Conservation (phyloP, 37 sponge, comb jelly and placozoan species). For the Spongilla lacustris region DNA sequence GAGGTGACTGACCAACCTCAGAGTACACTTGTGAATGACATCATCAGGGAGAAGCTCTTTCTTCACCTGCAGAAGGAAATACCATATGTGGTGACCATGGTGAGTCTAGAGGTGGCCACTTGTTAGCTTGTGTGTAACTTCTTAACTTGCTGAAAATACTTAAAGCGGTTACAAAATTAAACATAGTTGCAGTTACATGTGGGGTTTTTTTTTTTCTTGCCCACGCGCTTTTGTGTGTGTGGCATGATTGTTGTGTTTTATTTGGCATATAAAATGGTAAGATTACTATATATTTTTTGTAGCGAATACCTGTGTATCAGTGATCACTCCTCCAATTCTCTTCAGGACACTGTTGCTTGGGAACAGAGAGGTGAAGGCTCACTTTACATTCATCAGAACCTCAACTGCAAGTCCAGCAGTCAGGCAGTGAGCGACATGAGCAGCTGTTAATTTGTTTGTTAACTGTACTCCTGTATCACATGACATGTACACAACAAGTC, state of each 20-base stretch:
- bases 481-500: slow-evolving; percentile 29
- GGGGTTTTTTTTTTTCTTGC: too few species aligned
- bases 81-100: slow-evolving; percentile 79
- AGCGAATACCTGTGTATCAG: not conserved
- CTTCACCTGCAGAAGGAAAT: slow-evolving; percentile 68
- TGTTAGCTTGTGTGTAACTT: too few species aligned
- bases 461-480: too few species aligned
- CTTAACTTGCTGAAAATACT: too few species aligned
- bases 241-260: too few species aligned
- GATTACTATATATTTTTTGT: not conserved
- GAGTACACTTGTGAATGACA: slow-evolving; percentile 60
- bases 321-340: not conserved
- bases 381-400: slow-evolving; percentile 53
- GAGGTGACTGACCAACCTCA: slow-evolving; percentile 22
- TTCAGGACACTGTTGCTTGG: slow-evolving; percentile 62
- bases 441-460: not conserved
- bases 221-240: too few species aligned
- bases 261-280: too few species aligned
- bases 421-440: slow-evolving; percentile 55
- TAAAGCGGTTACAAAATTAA: too few species aligned
- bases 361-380: slow-evolving; percentile 46
- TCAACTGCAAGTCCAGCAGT: slow-evolving; percentile 45
- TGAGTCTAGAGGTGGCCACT: slow-evolving; percentile 20
- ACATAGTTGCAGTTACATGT: too few species aligned
- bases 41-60: slow-evolving; percentile 77